Evolutionary conservation across 2,888 invertebrate species (phyloP).

Genomic region (Cheiracanthium punctorium): DNA sequence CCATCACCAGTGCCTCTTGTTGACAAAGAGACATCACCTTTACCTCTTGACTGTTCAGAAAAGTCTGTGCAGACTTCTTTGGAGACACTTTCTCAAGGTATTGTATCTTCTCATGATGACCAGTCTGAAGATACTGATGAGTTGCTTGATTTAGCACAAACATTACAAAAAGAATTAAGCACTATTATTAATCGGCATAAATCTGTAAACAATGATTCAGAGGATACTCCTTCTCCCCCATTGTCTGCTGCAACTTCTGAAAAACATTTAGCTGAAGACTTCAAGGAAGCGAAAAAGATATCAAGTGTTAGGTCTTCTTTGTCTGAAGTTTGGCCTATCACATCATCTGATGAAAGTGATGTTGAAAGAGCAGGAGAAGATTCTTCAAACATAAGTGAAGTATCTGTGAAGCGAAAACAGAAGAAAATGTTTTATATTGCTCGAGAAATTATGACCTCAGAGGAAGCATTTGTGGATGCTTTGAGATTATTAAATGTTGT

Average conservation of each 20-base stretch:
- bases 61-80: slow-evolving; percentile 66
- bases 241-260: slow-evolving; percentile 41
- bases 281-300: slow-evolving; percentile 1
- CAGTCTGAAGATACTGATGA: slow-evolving; percentile 69
- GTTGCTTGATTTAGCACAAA: slow-evolving; percentile 61
- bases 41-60: slow-evolving; percentile 64
- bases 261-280: slow-evolving; percentile 3
- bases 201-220: slow-evolving; percentile 9
- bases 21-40: slow-evolving; percentile 64
- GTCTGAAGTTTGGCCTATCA: slow-evolving; percentile 63
- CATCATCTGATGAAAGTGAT: slow-evolving; percentile 71
- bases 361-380: slow-evolving; percentile 35
- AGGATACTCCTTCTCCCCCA: slow-evolving; percentile 22
- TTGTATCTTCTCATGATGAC: slow-evolving; percentile 35
- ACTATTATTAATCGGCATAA: slow-evolving; percentile 63
- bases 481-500: slow-evolving; percentile 78
- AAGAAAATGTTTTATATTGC: slow-evolving; percentile 78
- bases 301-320: slow-evolving; percentile 56
- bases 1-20: slow-evolving; percentile 14
- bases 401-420: slow-evolving; percentile 73
- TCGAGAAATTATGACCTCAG: slow-evolving; percentile 79
- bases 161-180: slow-evolving; percentile 67
- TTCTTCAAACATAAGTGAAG: slow-evolving; percentile 29
- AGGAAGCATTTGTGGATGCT: slow-evolving; percentile 79
- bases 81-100: slow-evolving; percentile 59